Evolutionary conservation across 2,888 invertebrate species (phyloP).

Genomic region (Drosophila mettleri): DNA sequence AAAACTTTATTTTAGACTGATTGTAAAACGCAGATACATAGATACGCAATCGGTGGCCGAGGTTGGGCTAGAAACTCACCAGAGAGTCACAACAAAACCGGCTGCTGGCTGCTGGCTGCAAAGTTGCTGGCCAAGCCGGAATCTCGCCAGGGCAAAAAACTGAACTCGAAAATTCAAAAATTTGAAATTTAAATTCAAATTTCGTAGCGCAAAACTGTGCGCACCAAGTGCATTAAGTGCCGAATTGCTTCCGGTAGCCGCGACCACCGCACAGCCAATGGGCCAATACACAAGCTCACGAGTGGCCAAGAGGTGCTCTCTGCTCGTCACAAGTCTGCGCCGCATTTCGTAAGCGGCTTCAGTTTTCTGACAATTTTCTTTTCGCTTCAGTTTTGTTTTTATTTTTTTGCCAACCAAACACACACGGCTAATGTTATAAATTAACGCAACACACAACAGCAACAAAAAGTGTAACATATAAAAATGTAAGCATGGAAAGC

Average conservation of each 20-base stretch:
- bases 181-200: constrained; percentile 56
- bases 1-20: constrained; percentile 27
- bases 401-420: constrained; percentile 37
- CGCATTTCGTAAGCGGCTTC: constrained; percentile 63
- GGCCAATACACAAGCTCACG: constrained; percentile 42
- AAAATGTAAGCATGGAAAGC: background rate
- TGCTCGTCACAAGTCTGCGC: constrained; percentile 50
- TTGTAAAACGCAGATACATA: constrained; percentile 16
- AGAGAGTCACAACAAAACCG: constrained; percentile 23
- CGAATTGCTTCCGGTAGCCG: constrained; percentile 73
- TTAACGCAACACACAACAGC: constrained; percentile 62
- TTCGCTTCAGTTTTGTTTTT: constrained; percentile 45
- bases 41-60: constrained; percentile 15
- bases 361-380: constrained; percentile 60
- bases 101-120: constrained; percentile 28
- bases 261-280: constrained; percentile 33
- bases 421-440: constrained; percentile 64
- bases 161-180: constrained; percentile 28
- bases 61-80: constrained; percentile 27
- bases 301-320: constrained; percentile 26
- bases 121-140: constrained; percentile 53
- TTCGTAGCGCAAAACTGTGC: constrained; percentile 47
- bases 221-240: constrained; percentile 67
- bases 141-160: constrained; percentile 42
- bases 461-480: constrained; percentile 43